These are phyloP conservation scores for Neoaliturus tenellus DNA, from an alignment of 2,888 invertebrate species.

Conservation along the genomic window DNA sequence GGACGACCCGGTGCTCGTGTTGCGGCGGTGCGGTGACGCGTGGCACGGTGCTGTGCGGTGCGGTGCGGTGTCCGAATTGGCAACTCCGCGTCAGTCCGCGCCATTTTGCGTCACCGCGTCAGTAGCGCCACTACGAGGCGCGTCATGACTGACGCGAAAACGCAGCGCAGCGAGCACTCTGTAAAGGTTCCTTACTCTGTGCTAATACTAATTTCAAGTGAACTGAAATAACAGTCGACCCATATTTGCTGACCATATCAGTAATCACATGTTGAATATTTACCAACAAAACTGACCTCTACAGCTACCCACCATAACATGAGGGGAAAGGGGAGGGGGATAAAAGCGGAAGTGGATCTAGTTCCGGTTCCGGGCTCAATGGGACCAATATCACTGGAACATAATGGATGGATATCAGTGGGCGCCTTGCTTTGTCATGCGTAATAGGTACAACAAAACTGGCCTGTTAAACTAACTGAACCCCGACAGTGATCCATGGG, in stretches of 20 bases:
- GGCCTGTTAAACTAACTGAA: background rate
- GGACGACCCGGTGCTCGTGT: too few species aligned
- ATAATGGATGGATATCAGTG: background rate
- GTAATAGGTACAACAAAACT: background rate
- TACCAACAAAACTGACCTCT: slow-evolving; percentile 37
- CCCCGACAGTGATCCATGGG: slow-evolving; percentile 2
- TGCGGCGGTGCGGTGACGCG: too few species aligned
- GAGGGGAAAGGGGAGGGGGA: background rate
- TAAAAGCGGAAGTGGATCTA: background rate
- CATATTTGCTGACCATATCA: background rate
- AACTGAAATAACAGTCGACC: too few species aligned
- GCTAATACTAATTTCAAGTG: too few species aligned
- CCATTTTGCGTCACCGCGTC: too few species aligned
- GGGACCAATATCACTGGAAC: slow-evolving; percentile 21
- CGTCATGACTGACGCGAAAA: too few species aligned
- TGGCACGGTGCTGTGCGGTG: too few species aligned
- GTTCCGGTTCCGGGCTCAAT: slow-evolving; percentile 21
- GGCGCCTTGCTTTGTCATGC: slow-evolving; percentile 20
- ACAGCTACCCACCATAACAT: background rate
- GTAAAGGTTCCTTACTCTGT: too few species aligned
- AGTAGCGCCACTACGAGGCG: too few species aligned
- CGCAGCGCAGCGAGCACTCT: too few species aligned
- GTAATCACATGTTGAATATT: background rate
- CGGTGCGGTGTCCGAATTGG: too few species aligned
- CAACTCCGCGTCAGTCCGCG: too few species aligned